These are phyloP conservation scores for Tenrec ecaudatus DNA, from an alignment of 2,113 vertebrate genomes.

Conservation along the genomic window DNA sequence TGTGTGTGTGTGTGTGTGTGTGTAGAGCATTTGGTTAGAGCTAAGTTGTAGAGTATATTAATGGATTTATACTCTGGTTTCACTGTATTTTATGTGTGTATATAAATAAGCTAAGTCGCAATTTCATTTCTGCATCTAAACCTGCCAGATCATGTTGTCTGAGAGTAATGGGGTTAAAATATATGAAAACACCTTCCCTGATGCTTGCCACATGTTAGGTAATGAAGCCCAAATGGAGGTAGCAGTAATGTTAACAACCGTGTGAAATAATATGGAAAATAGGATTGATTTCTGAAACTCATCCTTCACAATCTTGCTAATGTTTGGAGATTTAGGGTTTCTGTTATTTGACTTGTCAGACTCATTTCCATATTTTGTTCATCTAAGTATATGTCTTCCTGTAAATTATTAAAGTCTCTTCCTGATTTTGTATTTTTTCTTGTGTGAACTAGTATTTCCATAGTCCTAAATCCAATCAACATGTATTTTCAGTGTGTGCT, in stretches of 20 bases:
- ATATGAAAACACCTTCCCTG: background rate
- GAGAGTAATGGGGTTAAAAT: background rate
- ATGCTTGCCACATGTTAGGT: background rate
- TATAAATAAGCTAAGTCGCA: background rate
- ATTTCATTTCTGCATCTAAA: background rate
- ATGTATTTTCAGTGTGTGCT: background rate
- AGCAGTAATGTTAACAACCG: background rate
- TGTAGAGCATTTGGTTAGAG: background rate
- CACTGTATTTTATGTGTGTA: background rate
- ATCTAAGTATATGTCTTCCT: background rate
- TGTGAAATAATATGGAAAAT: background rate
- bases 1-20: too few species aligned
- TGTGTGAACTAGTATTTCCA: background rate
- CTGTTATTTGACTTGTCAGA: background rate
- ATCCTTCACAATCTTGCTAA: background rate
- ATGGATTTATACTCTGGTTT: background rate
- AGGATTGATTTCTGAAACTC: background rate
- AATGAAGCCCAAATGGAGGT: background rate
- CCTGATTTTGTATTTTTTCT: constrained; percentile 10
- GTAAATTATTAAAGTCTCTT: constrained; percentile 12
- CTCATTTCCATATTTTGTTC: background rate
- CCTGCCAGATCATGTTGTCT: background rate
- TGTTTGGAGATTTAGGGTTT: background rate
- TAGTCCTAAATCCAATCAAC: background rate
- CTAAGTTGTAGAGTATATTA: background rate